A percentile compares a stretch with the other conserved stretches of the same genome.
Evolutionary conservation across 2,113 vertebrate species (phyloP).

Genomic region (Eidolon helvum): DNA sequence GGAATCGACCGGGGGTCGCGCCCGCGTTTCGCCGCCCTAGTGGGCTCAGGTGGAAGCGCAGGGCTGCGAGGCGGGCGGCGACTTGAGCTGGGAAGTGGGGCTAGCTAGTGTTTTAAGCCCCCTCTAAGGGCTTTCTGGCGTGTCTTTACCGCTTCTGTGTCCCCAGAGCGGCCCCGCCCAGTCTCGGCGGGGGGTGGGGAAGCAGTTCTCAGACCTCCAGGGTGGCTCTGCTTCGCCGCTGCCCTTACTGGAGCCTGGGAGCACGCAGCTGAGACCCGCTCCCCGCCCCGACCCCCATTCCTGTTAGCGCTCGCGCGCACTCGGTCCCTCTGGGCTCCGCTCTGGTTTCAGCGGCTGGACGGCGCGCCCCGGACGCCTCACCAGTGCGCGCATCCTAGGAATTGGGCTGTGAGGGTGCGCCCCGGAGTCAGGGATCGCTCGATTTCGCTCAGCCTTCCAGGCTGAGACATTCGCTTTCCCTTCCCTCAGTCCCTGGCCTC

Average conservation of each 20-base stretch:
- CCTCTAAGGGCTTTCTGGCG: fast-evolving
- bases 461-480: background rate
- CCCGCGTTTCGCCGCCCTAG: conserved; percentile 53
- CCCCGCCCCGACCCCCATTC: background rate
- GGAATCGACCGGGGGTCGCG: background rate
- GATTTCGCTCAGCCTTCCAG: background rate
- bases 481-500: background rate
- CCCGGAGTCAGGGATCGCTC: background rate
- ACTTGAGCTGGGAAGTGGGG: background rate
- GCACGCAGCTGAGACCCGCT: background rate
- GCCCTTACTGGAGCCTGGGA: background rate
- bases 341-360: background rate
- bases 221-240: background rate
- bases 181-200: background rate
- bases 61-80: background rate
- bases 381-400: fast-evolving
- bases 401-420: background rate
- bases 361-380: background rate
- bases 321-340: background rate
- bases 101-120: background rate
- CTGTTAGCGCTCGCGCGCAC: background rate
- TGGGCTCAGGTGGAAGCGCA: conserved; percentile 47
- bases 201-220: background rate
- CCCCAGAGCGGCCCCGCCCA: conserved; percentile 47
- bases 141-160: background rate